A percentile compares a stretch with the other conserved stretches of the same genome.
These are phyloP conservation scores for Desoria tigrina DNA, from an alignment of 2,888 invertebrate species.

Conservation along the genomic window DNA sequence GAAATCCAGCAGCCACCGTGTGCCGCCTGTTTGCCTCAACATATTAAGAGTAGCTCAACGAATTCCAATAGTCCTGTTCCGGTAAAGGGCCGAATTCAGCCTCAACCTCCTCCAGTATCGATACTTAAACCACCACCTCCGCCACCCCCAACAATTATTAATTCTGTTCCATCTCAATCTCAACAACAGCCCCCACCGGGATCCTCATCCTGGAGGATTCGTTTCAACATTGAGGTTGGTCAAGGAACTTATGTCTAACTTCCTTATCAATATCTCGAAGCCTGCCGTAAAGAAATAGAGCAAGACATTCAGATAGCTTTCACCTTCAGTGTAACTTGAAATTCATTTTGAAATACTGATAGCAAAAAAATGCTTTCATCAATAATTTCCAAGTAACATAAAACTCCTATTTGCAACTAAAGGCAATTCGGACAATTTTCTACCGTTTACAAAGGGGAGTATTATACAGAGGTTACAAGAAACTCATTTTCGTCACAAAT, in stretches of 20 bases:
- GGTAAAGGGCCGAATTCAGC: conserved; percentile 22
- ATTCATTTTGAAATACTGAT: not conserved
- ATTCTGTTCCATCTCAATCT: conserved; percentile 10
- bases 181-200: conserved; percentile 31
- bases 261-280: no score
- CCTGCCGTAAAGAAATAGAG: no score
- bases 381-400: no score
- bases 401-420: no score
- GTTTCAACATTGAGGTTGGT: conserved; percentile 54
- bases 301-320: not conserved
- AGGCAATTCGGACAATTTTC: no score
- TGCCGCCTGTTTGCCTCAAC: conserved; percentile 26
- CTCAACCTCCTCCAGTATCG: conserved; percentile 48
- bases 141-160: conserved; percentile 18
- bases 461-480: not conserved
- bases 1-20: conserved; percentile 10
- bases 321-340: not conserved
- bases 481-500: no score
- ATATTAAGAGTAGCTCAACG: conserved; percentile 18
- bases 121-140: conserved; percentile 47
- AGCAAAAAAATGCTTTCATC: not conserved
- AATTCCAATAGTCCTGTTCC: not conserved
- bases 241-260: conserved; percentile 49
- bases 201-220: conserved; percentile 51
- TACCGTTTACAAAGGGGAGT: no score